phyloP scores from a whole-genome alignment of 2,113 vertebrate genomes.

The Lathamus discolor region DNA sequence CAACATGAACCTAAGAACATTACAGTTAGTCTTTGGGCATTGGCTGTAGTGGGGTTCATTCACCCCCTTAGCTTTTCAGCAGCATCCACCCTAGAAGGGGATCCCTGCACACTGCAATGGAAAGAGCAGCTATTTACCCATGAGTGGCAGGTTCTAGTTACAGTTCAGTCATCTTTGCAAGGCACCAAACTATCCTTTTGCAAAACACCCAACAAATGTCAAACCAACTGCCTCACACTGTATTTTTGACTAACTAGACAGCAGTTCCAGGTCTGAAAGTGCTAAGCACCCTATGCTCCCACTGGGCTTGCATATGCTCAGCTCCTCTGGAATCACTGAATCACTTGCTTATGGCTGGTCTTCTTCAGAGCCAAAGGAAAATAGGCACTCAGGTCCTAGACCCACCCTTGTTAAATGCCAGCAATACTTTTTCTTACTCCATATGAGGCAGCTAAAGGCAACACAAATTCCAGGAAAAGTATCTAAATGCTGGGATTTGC shows the following conservation, averaged over 20 bases:
- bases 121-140: not conserved
- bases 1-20: not conserved
- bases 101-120: not conserved
- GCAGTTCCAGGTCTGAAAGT: not conserved
- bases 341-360: not conserved
- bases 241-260: not conserved
- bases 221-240: not conserved
- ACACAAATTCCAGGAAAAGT: not conserved
- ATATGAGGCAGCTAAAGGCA: not conserved
- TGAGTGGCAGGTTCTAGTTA: not conserved
- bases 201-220: not conserved
- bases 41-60: not conserved
- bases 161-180: not conserved
- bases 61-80: not conserved
- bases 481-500: not conserved
- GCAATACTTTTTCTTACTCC: not conserved
- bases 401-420: not conserved
- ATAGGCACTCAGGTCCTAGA: not conserved
- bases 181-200: not conserved
- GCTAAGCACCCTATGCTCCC: not conserved
- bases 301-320: not conserved
- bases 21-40: not conserved
- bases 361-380: not conserved
- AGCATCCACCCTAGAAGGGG: not conserved
- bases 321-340: not conserved